phyloP scores from a whole-genome alignment of 2,113 vertebrate species.

The Aptenodytes forsteri region DNA sequence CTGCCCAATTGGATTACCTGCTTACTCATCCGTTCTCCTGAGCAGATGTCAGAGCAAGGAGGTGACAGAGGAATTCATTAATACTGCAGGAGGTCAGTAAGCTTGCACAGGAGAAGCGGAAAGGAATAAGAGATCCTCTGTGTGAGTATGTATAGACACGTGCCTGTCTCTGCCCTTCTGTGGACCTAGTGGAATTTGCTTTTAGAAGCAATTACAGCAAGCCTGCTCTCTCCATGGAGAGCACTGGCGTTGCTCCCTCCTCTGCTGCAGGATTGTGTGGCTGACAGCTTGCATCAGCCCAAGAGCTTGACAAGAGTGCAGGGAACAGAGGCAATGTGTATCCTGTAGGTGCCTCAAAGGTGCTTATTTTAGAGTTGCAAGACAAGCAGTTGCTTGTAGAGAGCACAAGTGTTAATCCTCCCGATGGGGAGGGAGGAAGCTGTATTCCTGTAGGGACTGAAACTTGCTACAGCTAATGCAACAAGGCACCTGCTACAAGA shows the following conservation, averaged over 20 bases:
- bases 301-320: background rate
- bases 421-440: background rate
- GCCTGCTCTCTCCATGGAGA: background rate
- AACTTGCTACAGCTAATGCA: background rate
- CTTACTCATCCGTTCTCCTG: slow-evolving; percentile 71
- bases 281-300: slow-evolving; percentile 31
- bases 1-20: slow-evolving; percentile 71
- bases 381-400: slow-evolving; percentile 60
- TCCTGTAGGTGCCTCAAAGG: slow-evolving; percentile 7
- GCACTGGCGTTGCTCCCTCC: background rate
- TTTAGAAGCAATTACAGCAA: background rate
- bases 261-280: background rate
- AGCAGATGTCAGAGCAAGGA: slow-evolving; percentile 71
- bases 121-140: slow-evolving; percentile 8
- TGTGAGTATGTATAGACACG: background rate
- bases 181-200: slow-evolving; percentile 8
- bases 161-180: background rate
- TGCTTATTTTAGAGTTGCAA: slow-evolving; percentile 45
- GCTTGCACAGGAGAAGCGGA: background rate
- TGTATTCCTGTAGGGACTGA: slow-evolving; percentile 17
- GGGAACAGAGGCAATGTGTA: slow-evolving; percentile 6
- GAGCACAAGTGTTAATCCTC: slow-evolving; percentile 42
- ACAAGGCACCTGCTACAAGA: slow-evolving; percentile 36
- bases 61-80: slow-evolving; percentile 71
- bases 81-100: slow-evolving; percentile 54